phyloP scores from a whole-genome alignment of 2,888 invertebrate species.

The Andricus quercusramuli region DNA sequence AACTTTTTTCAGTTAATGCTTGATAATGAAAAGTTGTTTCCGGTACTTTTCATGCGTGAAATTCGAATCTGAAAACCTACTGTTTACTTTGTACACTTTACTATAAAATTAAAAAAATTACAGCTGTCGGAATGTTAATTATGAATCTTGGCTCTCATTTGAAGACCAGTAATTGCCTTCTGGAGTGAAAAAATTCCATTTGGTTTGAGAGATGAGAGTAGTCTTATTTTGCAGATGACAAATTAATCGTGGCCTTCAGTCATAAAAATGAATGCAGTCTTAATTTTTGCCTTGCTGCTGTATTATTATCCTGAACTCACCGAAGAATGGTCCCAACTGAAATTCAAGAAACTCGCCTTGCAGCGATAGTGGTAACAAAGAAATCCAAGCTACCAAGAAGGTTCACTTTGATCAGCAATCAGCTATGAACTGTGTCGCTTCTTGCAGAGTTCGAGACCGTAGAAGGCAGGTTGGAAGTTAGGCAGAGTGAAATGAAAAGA shows the following conservation, averaged over 20 bases:
- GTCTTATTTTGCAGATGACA: background rate
- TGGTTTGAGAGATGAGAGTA: background rate
- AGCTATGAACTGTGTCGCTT: conserved; percentile 18
- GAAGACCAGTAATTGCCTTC: background rate
- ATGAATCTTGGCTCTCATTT: too few relatives aligned
- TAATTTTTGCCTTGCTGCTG: background rate
- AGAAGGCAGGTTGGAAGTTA: conserved; percentile 25
- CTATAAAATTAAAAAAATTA: too few relatives aligned
- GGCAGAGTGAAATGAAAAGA: conserved; percentile 4
- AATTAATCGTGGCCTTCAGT: background rate
- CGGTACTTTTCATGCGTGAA: too few relatives aligned
- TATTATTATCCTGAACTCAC: background rate
- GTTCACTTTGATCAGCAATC: conserved; percentile 35
- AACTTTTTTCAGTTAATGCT: too few relatives aligned
- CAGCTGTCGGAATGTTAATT: too few relatives aligned
- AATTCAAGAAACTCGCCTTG: conserved; percentile 11
- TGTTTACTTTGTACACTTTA: too few relatives aligned
- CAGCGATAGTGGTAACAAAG: conserved; percentile 16
- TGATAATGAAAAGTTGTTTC: too few relatives aligned
- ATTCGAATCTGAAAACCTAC: too few relatives aligned
- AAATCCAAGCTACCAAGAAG: background rate
- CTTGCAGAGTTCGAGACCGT: background rate
- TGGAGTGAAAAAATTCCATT: background rate
- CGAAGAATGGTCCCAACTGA: background rate
- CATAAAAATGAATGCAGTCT: background rate